Evolutionary conservation across 2,113 vertebrate genomes (phyloP).

Genomic region (Pungitius pungitius): DNA sequence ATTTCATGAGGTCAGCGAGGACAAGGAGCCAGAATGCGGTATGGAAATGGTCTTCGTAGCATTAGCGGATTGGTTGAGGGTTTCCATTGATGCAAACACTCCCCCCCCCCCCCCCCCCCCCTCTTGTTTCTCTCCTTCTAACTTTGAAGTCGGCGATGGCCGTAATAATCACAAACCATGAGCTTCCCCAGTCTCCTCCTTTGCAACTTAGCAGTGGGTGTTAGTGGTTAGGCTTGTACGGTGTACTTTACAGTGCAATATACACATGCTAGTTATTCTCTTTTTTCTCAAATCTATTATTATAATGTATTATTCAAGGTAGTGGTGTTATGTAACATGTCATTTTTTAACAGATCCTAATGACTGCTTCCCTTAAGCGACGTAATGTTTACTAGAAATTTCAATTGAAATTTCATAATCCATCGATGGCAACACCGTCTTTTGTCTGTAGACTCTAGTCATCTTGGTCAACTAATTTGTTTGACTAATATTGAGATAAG

Average conservation of each 20-base stretch:
- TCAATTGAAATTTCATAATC: background rate
- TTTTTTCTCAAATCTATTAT: conserved; percentile 13
- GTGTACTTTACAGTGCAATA: conserved; percentile 17
- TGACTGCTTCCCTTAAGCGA: no score
- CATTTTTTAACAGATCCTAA: no score
- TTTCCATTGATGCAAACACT: conserved; percentile 64
- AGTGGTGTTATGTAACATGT: background rate
- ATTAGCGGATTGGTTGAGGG: conserved; percentile 66
- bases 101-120: no score
- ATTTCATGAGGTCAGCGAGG: conserved; percentile 63
- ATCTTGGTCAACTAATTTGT: background rate
- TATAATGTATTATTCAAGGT: conserved; percentile 5
- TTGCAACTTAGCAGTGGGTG: conserved; percentile 20
- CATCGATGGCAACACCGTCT: background rate
- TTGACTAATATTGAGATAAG: background rate
- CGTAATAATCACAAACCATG: conserved; percentile 68
- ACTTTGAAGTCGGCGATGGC: conserved; percentile 69
- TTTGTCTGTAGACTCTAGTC: background rate
- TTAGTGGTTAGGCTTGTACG: conserved; percentile 15
- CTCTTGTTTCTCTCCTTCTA: conserved; percentile 20
- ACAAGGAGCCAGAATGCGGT: conserved; percentile 64
- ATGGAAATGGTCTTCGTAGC: conserved; percentile 67
- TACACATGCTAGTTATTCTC: conserved; percentile 1
- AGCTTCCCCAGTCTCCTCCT: conserved; percentile 41
- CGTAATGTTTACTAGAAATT: background rate